Conservation (phyloP, 1,140 invertebrate species). For the Drosophila parvula region DNA sequence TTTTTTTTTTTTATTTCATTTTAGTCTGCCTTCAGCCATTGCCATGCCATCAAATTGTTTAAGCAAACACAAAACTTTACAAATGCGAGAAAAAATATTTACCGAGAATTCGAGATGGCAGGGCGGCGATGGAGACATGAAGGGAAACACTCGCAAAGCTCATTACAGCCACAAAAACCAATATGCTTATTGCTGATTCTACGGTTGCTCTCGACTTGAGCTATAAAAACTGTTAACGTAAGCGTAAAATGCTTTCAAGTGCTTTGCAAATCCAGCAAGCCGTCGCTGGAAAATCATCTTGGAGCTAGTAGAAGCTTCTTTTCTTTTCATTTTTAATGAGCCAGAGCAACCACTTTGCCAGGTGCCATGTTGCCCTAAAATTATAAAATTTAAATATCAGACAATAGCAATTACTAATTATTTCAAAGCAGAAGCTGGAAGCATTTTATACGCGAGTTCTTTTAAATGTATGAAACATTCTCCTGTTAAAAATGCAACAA, state of each 20-base stretch:
- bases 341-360: constrained; percentile 33
- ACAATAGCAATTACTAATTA: neutral
- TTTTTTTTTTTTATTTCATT: neutral
- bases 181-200: constrained; percentile 75
- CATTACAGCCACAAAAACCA: constrained; percentile 80
- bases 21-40: constrained; percentile 23
- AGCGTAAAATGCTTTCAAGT: constrained; percentile 82
- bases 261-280: constrained; percentile 70
- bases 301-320: neutral
- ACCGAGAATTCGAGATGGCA: constrained; percentile 59
- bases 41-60: constrained; percentile 76
- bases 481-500: neutral
- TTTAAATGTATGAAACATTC: neutral
- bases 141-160: constrained; percentile 47
- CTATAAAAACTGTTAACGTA: constrained; percentile 81
- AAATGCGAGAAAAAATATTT: constrained; percentile 66
- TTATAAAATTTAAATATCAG: neutral
- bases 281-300: constrained; percentile 41
- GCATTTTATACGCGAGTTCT: neutral
- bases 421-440: neutral
- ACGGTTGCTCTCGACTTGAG: constrained; percentile 29
- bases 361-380: constrained; percentile 9
- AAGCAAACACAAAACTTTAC: constrained; percentile 81
- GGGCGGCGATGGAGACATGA: neutral
- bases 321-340: constrained; percentile 49